Conservation (phyloP, 1,140 invertebrate species). For the Tenebrio molitor region DNA sequence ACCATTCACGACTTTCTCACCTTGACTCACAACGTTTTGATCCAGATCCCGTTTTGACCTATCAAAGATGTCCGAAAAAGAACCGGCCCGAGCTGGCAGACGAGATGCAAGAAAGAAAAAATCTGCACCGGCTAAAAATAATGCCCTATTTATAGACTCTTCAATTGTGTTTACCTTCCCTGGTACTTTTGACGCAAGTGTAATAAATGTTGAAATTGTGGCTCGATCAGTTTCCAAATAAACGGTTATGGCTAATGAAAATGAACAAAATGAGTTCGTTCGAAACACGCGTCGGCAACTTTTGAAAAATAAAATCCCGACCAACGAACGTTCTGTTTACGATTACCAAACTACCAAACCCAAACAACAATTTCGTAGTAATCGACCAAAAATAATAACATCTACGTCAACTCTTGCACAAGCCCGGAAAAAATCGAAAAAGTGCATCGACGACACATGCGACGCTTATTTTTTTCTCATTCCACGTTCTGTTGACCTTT, state of each 20-base stretch:
- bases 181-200: slow-evolving; percentile 24
- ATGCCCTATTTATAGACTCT: slow-evolving; percentile 7
- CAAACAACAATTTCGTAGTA: slow-evolving; percentile 4
- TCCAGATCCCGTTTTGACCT: neutral
- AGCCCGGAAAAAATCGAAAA: too few relatives aligned
- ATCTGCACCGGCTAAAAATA: slow-evolving; percentile 15
- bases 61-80: too few relatives aligned
- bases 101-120: slow-evolving; percentile 6
- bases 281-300: neutral
- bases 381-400: slow-evolving; percentile 6
- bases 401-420: neutral
- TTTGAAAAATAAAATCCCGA: slow-evolving; percentile 3
- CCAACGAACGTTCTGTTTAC: slow-evolving; percentile 1
- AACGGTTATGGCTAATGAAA: slow-evolving; percentile 17
- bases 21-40: slow-evolving; percentile 25
- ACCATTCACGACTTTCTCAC: slow-evolving; percentile 31
- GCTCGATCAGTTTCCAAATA: slow-evolving; percentile 10
- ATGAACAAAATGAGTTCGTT: slow-evolving; percentile 1
- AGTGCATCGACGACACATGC: too few relatives aligned
- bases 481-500: too few relatives aligned
- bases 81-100: too few relatives aligned
- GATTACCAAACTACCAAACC: neutral
- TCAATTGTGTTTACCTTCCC: slow-evolving; percentile 33
- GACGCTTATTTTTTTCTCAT: neutral
- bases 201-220: slow-evolving; percentile 7